A percentile compares a stretch with the other conserved stretches of the same genome.
Conservation (phyloP, 1,140 invertebrate species). For the Brachionus plicatilis region DNA sequence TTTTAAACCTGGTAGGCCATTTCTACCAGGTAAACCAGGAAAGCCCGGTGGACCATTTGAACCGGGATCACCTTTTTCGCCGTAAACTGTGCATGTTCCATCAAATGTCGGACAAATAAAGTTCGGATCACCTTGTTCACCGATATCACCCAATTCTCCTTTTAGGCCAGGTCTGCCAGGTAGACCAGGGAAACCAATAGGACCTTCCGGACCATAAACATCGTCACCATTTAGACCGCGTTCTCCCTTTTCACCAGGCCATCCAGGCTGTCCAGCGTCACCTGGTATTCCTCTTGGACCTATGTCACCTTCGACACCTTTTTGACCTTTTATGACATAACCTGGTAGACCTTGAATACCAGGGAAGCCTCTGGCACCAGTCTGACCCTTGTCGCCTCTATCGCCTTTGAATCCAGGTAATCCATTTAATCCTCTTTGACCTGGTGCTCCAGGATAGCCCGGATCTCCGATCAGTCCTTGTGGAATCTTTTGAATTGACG, state of each 20-base stretch:
- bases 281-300: neutral
- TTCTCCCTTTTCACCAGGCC: neutral
- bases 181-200: neutral
- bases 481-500: neutral
- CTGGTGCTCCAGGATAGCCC: neutral
- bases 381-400: neutral
- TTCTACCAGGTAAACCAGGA: neutral
- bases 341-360: constrained; percentile 21
- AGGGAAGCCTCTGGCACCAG: constrained; percentile 20
- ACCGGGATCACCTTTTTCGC: neutral
- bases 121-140: constrained; percentile 23
- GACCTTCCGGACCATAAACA: constrained; percentile 6
- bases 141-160: neutral
- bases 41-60: neutral
- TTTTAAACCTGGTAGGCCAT: neutral
- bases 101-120: constrained; percentile 6
- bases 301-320: neutral
- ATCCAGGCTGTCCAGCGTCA: constrained; percentile 8
- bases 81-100: neutral
- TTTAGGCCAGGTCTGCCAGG: neutral
- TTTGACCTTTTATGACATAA: neutral
- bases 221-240: neutral
- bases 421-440: neutral
- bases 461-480: neutral
- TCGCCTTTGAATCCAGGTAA: neutral